These are phyloP conservation scores for Cercocebus atys DNA, from an alignment of 2,113 vertebrate species.

Conservation along the genomic window DNA sequence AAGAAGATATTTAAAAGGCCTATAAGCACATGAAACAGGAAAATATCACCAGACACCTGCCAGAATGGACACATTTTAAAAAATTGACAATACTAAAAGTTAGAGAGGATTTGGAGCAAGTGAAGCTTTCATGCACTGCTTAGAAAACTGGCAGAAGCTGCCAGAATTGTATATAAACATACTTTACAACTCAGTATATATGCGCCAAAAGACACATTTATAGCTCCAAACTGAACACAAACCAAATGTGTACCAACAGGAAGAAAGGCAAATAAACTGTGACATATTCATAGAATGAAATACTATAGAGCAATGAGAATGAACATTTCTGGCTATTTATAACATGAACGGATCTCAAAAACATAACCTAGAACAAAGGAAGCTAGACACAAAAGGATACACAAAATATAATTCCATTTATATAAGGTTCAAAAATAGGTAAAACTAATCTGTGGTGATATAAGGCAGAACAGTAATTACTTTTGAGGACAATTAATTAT, in stretches of 20 bases:
- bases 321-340: background rate
- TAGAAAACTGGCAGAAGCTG: background rate
- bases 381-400: background rate
- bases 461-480: background rate
- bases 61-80: background rate
- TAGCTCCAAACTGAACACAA: background rate
- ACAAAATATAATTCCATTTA: background rate
- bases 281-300: background rate
- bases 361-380: background rate
- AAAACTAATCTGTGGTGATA: background rate
- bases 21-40: background rate
- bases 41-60: background rate
- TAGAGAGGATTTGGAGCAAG: background rate
- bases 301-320: background rate
- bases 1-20: background rate
- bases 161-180: background rate
- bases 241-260: background rate
- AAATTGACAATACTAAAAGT: background rate
- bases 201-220: background rate
- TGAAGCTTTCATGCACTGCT: background rate
- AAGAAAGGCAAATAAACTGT: background rate
- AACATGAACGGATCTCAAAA: background rate
- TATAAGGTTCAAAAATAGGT: background rate
- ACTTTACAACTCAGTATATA: background rate
- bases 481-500: background rate